These are phyloP conservation scores for Spodoptera picta DNA, from an alignment of 2,888 invertebrate genomes.

Conservation along the genomic window DNA sequence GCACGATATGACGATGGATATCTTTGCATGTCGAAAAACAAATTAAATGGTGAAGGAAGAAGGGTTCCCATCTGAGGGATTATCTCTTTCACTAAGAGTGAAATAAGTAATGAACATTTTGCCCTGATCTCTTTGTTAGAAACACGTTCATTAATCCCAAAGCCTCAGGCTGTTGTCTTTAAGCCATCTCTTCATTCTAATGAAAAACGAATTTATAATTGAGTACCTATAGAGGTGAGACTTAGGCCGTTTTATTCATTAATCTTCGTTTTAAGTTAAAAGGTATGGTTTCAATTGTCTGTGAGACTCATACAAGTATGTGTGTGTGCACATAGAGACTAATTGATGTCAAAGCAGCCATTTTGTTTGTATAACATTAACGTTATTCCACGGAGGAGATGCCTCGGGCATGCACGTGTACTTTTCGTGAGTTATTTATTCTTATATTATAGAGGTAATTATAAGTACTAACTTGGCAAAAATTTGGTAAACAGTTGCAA, in stretches of 20 bases:
- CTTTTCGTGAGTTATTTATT: too few species aligned
- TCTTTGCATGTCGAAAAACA: slow-evolving; percentile 24
- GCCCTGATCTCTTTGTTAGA: slow-evolving; percentile 67
- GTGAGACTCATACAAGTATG: not conserved
- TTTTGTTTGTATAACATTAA: too few species aligned
- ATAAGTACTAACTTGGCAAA: too few species aligned
- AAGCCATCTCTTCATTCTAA: slow-evolving; percentile 60
- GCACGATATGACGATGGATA: not conserved
- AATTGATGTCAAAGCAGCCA: too few species aligned
- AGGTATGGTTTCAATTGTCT: slow-evolving; percentile 12
- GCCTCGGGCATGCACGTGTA: too few species aligned
- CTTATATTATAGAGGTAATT: too few species aligned
- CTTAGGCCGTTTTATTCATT: slow-evolving; percentile 9
- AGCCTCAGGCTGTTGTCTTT: slow-evolving; percentile 59
- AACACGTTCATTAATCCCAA: slow-evolving; percentile 69
- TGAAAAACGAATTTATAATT: slow-evolving; percentile 67
- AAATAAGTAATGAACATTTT: slow-evolving; percentile 66
- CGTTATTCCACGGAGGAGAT: too few species aligned
- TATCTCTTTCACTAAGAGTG: slow-evolving; percentile 52
- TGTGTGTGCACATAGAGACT: not conserved
- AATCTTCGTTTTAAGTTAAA: slow-evolving; percentile 13
- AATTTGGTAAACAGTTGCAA: too few species aligned
- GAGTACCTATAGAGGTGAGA: slow-evolving; percentile 23
- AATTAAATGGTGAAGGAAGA: slow-evolving; percentile 46
- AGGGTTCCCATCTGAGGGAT: slow-evolving; percentile 46